phyloP scores from a whole-genome alignment of 2,797 vertebrate species.

The Myotis vivesi region DNA sequence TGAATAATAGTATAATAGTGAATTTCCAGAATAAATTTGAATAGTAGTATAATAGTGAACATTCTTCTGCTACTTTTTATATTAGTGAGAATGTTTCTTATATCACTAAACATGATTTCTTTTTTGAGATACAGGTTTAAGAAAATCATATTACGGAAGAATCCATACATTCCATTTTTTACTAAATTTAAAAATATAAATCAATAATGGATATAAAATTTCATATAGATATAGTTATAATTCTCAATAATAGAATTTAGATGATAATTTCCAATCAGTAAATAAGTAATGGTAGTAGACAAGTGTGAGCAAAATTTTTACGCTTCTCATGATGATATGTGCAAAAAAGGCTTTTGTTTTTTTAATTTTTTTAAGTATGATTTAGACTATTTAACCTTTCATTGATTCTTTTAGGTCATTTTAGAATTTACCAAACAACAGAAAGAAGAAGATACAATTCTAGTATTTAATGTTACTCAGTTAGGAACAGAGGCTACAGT shows the following conservation, averaged over 20 bases:
- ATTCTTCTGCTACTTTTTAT: background rate
- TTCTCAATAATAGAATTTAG: background rate
- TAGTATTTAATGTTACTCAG: slow-evolving; percentile 90
- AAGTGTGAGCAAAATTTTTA: background rate
- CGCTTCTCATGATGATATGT: background rate
- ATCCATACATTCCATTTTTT: background rate
- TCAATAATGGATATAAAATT: background rate
- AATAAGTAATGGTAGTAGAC: background rate
- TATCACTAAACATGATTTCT: background rate
- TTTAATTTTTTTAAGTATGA: background rate
- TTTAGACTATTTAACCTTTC: background rate
- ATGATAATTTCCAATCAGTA: background rate
- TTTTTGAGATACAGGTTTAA: slow-evolving; percentile 25
- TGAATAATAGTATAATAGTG: background rate
- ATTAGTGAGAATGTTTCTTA: background rate
- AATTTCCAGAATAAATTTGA: slow-evolving; percentile 52
- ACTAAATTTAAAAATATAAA: slow-evolving; percentile 21
- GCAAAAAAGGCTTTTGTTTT: background rate
- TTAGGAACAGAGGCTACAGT: slow-evolving; percentile 92
- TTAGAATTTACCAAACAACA: slow-evolving; percentile 92
- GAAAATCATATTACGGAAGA: slow-evolving; percentile 32
- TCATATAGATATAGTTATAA: background rate
- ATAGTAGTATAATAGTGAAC: background rate
- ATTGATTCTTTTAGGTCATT: slow-evolving; percentile 87
- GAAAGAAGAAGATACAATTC: slow-evolving; percentile 87